phyloP scores from a whole-genome alignment of 2,888 invertebrate genomes.

The Sicus ferrugineus region DNA sequence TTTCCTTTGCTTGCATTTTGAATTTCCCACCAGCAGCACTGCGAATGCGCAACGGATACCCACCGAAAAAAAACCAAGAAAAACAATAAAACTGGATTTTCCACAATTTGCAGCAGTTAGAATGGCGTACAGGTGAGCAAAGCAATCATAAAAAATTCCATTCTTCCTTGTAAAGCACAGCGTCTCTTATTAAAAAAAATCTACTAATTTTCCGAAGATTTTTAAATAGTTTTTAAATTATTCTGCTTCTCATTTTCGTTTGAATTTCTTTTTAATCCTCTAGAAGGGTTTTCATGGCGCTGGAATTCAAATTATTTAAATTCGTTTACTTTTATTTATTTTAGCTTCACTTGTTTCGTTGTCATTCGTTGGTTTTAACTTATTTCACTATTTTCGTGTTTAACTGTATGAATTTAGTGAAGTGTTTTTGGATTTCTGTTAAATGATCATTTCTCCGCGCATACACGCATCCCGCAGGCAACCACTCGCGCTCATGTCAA shows the following conservation, averaged over 20 bases:
- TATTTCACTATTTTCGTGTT: too few relatives aligned
- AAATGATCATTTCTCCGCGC: slow-evolving; percentile 30
- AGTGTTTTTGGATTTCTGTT: slow-evolving; percentile 7
- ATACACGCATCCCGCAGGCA: slow-evolving; percentile 29
- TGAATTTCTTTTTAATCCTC: too few relatives aligned
- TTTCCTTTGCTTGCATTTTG: background rate
- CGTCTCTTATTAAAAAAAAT: background rate
- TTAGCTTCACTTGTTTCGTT: background rate
- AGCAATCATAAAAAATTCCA: background rate
- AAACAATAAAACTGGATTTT: slow-evolving; percentile 33
- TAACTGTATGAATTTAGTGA: slow-evolving; percentile 10
- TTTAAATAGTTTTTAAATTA: background rate
- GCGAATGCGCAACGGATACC: slow-evolving; percentile 22
- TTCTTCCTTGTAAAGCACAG: background rate
- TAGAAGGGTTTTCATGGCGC: too few relatives aligned
- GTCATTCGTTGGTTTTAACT: too few relatives aligned
- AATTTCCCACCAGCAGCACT: background rate
- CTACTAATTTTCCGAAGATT: slow-evolving; percentile 3
- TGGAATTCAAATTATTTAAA: background rate
- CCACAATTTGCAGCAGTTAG: slow-evolving; percentile 28
- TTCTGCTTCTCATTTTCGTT: background rate
- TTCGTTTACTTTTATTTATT: background rate
- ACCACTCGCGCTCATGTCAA: slow-evolving; percentile 48
- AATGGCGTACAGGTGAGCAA: slow-evolving; percentile 26
- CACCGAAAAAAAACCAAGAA: slow-evolving; percentile 1